Base-by-base conservation (phyloP, 2,797 vertebrate species). In the Poeciliopsis paucimaculata region DNA sequence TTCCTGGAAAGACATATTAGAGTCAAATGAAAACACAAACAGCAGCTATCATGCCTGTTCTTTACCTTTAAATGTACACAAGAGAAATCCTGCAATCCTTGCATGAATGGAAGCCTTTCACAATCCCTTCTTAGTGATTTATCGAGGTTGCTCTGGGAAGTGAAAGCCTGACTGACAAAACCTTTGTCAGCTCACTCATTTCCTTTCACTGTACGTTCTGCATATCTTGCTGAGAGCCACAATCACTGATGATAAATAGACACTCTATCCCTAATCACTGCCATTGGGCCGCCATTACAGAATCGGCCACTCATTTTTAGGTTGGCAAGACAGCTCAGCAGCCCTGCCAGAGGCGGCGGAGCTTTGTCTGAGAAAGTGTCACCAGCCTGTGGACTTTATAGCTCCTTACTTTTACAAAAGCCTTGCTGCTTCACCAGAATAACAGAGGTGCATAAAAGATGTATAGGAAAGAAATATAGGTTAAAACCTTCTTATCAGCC, bases 201-300 rank as follows among this genome's bases (percentile, higher is more conserved):
- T 64, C 84, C 66, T 41, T 39, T 83, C 73, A 47, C 75, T 80
- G 73, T 81, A 79, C 79, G 66, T 77, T 66, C 73, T 84, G 66
- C 78, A 70, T 77, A 78, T 86, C 83, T 76, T 62, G 53, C 79
- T 84, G 72, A 90, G 53, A 79, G 87, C 70, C 79, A 77, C 80
- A 23, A 79, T 90, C 86, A 46, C 76, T 11, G 73, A 76, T 91
- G 92, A 93, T 89, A 89, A 90, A 92, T 90, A 84, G 84, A 82
- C 82, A 77, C 79, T 88, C 84, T 28, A 2, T 72, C 78, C 73
- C 86, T 91, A 90, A 93, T 94, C 90, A 83, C 88, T 73, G 83
- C 87, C 81, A 88, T 92, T 76, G 81, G 75, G 78, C 82, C 78
- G 76, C 83, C 82, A 89, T 93, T 92, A 91, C 79, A 78, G 88